Conservation (phyloP, 2,888 invertebrate genomes). For the Eupithecia exiguata region DNA sequence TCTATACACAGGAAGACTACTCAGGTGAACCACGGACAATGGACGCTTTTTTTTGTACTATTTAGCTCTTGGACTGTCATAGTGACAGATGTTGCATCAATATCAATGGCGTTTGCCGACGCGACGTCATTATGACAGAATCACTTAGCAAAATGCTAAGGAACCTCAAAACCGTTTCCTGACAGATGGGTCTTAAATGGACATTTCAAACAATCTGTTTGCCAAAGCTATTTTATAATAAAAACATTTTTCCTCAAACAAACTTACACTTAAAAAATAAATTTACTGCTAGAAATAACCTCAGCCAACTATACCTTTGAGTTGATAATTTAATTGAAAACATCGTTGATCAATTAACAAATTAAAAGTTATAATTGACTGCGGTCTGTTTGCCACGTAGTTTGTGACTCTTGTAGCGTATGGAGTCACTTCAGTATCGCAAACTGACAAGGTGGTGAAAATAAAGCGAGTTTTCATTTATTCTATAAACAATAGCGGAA, state of each 20-base stretch:
- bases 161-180: too few species aligned
- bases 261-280: background rate
- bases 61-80: too few species aligned
- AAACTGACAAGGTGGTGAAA: background rate
- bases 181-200: background rate
- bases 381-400: slow-evolving; percentile 13
- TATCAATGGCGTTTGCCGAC: too few species aligned
- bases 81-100: too few species aligned
- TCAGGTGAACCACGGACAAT: too few species aligned
- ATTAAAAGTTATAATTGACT: slow-evolving; percentile 18
- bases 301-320: background rate
- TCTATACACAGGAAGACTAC: too few species aligned
- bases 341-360: slow-evolving; percentile 7
- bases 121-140: too few species aligned
- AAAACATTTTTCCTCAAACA: background rate
- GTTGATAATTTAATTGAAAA: background rate
- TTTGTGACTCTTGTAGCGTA: background rate
- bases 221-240: too few species aligned
- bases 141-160: too few species aligned
- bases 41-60: too few species aligned
- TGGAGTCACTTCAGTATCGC: background rate
- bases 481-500: too few species aligned
- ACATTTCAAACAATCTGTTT: background rate
- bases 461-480: too few species aligned
- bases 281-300: background rate